These are phyloP conservation scores for Isaurus tuberculatus DNA, from an alignment of 92 coral and sea anemone genomes.

Conservation along the genomic window DNA sequence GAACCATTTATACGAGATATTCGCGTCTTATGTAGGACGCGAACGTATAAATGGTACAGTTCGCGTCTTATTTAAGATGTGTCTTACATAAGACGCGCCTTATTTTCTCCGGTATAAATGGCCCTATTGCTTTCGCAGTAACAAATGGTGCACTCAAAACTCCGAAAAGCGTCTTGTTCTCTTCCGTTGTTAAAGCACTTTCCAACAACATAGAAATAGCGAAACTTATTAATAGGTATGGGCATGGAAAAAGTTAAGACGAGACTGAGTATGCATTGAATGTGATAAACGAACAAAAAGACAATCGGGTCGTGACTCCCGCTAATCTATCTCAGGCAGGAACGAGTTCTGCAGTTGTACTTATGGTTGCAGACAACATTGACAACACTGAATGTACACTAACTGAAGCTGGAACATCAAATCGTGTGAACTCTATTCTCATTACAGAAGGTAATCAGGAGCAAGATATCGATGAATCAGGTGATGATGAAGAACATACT, in stretches of 20 bases:
- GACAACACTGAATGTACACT: conserved; percentile 71
- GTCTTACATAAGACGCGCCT: too few relatives aligned
- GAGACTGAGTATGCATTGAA: conserved; percentile 69
- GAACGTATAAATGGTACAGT: too few relatives aligned
- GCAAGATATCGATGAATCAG: background rate
- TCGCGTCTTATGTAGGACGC: too few relatives aligned
- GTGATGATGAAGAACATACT: background rate
- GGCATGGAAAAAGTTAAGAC: conserved; percentile 68
- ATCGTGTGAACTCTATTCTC: conserved; percentile 68
- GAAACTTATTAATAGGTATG: conserved; percentile 66
- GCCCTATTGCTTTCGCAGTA: background rate
- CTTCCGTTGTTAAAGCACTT: conserved; percentile 69
- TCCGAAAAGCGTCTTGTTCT: conserved; percentile 39
- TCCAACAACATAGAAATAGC: conserved; percentile 73
- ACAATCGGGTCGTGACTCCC: conserved; percentile 64
- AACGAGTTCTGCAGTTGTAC: background rate
- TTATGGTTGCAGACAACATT: conserved; percentile 62
- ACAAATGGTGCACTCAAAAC: background rate
- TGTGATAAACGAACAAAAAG: conserved; percentile 55
- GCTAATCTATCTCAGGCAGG: background rate
- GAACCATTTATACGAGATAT: too few relatives aligned
- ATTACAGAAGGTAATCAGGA: conserved; percentile 55
- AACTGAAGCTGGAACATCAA: conserved; percentile 74
- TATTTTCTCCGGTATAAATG: too few relatives aligned
- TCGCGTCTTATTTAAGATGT: too few relatives aligned